These are phyloP conservation scores for Anguilla obscura DNA, from an alignment of 2,797 vertebrate genomes.

Conservation along the genomic window DNA sequence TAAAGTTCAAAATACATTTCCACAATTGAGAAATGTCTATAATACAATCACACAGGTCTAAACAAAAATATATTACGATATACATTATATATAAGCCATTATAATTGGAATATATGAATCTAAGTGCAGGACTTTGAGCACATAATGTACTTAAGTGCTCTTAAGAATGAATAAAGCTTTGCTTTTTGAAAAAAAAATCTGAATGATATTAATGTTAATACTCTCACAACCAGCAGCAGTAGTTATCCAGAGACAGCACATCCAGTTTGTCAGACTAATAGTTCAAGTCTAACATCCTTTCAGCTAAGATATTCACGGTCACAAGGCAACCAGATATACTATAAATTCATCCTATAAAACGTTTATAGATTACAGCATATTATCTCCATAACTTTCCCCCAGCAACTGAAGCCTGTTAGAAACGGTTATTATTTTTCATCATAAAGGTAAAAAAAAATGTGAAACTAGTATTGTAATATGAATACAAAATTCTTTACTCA, in stretches of 20 bases:
- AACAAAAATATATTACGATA: slow-evolving; percentile 5
- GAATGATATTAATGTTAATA: background rate
- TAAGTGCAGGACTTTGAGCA: background rate
- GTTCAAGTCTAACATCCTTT: background rate
- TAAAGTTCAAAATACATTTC: background rate
- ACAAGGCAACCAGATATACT: background rate
- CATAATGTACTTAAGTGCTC: background rate
- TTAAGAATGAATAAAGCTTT: background rate
- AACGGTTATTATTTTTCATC: background rate
- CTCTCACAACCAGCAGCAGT: background rate
- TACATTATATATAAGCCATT: background rate
- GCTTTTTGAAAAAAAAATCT: background rate
- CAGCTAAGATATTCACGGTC: background rate
- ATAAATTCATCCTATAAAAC: background rate
- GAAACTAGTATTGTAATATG: background rate
- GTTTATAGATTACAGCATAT: background rate
- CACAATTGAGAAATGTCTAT: background rate
- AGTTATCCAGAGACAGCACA: background rate
- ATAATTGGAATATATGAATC: background rate
- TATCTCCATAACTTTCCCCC: background rate
- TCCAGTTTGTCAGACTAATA: background rate
- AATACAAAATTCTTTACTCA: background rate
- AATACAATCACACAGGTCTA: background rate
- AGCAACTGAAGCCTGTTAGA: background rate
- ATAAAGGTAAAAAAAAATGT: background rate